Percentiles rank a stretch among this genome's conserved stretches.
Evolutionary conservation across 2,888 invertebrate species (phyloP).

Genomic region (Heteropelma amictum): DNA sequence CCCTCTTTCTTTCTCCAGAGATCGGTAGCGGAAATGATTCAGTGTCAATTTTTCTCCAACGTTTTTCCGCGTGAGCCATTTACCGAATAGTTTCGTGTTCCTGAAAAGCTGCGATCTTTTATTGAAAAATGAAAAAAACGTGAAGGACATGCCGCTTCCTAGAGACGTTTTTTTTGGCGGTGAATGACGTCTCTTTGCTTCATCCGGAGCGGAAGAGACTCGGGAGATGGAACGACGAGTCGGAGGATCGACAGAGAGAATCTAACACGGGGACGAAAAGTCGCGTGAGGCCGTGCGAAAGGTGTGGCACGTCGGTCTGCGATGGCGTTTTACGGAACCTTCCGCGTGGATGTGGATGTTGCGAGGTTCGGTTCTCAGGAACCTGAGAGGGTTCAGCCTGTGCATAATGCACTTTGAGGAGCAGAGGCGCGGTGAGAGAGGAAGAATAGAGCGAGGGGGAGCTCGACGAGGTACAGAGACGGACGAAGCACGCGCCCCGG

Average conservation of each 20-base stretch:
- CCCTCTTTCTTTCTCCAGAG: no score
- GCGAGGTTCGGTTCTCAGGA: slow-evolving; percentile 66
- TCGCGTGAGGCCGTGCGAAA: slow-evolving; percentile 66
- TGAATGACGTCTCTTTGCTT: no score
- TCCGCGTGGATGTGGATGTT: slow-evolving; percentile 25
- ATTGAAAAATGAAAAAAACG: no score
- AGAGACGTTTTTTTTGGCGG: no score
- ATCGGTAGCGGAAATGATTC: no score
- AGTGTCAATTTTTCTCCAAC: no score
- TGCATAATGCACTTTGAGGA: slow-evolving; percentile 51
- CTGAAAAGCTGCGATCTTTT: no score
- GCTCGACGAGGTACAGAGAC: slow-evolving; percentile 3
- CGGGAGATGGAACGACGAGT: neutral
- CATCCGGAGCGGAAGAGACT: no score
- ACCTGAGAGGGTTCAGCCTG: slow-evolving; percentile 66
- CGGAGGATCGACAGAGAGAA: slow-evolving; percentile 12
- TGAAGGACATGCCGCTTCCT: no score
- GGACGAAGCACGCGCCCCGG: slow-evolving; percentile 27
- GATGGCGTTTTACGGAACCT: slow-evolving; percentile 46
- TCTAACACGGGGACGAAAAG: slow-evolving; percentile 50
- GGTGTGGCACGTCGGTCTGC: slow-evolving; percentile 63
- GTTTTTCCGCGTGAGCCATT: no score
- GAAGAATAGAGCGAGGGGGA: neutral
- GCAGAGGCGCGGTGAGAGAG: slow-evolving; percentile 44
- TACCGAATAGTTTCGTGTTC: no score